Percentiles rank a stretch among this genome's conserved stretches.
These are phyloP conservation scores for Brachyptera putata DNA, from an alignment of 2,888 invertebrate genomes.

Conservation along the genomic window DNA sequence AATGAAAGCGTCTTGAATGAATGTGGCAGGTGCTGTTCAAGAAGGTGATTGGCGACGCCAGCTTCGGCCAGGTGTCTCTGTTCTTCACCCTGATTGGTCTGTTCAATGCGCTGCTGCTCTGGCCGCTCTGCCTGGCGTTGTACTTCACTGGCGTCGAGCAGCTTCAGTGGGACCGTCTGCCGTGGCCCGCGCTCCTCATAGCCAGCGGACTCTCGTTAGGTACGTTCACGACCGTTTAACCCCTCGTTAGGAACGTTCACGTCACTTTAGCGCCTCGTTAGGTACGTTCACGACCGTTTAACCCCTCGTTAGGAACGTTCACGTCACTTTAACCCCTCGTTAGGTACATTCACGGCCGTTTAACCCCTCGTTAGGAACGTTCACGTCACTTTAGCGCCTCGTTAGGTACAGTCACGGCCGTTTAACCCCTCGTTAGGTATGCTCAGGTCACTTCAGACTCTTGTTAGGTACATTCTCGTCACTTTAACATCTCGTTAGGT, in stretches of 20 bases:
- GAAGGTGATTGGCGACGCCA: constrained; percentile 90
- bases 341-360: too few relatives aligned
- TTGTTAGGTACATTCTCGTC: too few relatives aligned
- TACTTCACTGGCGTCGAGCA: constrained; percentile 84
- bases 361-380: too few relatives aligned
- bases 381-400: too few relatives aligned
- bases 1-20: too few relatives aligned
- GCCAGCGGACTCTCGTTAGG: constrained; percentile 76
- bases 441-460: not conserved
- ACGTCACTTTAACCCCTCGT: too few relatives aligned
- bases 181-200: constrained; percentile 80
- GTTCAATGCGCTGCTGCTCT: constrained; percentile 80
- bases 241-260: too few relatives aligned
- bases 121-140: constrained; percentile 85
- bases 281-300: too few relatives aligned
- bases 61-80: constrained; percentile 85
- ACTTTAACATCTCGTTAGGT: too few relatives aligned
- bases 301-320: too few relatives aligned
- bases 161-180: constrained; percentile 75
- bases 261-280: too few relatives aligned
- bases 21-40: constrained; percentile 94
- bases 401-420: too few relatives aligned
- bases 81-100: constrained; percentile 90
- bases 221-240: constrained; percentile 40
- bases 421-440: constrained; percentile 73